These are phyloP conservation scores for Rutpela maculata DNA, from an alignment of 2,888 invertebrate species.

Conservation along the genomic window DNA sequence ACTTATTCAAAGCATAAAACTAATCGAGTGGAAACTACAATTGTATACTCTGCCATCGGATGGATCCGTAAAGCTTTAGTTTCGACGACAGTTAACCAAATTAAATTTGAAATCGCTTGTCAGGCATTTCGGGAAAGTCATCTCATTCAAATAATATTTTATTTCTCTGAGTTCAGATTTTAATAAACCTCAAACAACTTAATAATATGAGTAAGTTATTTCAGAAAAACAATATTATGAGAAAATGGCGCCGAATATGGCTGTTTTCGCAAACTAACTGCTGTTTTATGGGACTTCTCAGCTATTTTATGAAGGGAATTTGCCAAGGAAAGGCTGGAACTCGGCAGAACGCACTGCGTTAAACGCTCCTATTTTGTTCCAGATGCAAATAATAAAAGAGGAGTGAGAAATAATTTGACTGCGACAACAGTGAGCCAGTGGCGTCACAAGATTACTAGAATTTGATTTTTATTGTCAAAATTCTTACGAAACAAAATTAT, in stretches of 20 bases:
- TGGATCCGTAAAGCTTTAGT: not conserved
- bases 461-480: not conserved
- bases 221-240: conserved; percentile 43
- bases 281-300: conserved; percentile 37
- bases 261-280: conserved; percentile 37
- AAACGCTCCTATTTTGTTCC: conserved; percentile 51
- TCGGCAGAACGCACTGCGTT: conserved; percentile 41
- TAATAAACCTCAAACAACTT: conserved; percentile 39
- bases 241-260: conserved; percentile 38
- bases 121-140: not conserved
- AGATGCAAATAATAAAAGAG: conserved; percentile 60
- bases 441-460: not conserved
- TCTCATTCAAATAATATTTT: conserved; percentile 21
- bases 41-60: not conserved
- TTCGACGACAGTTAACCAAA: not conserved
- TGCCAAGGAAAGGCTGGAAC: conserved; percentile 33
- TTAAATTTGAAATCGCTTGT: not conserved
- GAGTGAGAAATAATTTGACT: conserved; percentile 30
- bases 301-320: conserved; percentile 35
- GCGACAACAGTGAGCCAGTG: not conserved
- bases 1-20: conserved; percentile 1
- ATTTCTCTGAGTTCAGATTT: conserved; percentile 21
- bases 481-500: too few relatives aligned
- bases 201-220: conserved; percentile 45
- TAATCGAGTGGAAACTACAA: not conserved